Evolutionary conservation across 64 coral and sea anemone species (phyloP), one percentile per base, ranked within the genome.

Genomic region (Orbicella faveolata): DNA sequence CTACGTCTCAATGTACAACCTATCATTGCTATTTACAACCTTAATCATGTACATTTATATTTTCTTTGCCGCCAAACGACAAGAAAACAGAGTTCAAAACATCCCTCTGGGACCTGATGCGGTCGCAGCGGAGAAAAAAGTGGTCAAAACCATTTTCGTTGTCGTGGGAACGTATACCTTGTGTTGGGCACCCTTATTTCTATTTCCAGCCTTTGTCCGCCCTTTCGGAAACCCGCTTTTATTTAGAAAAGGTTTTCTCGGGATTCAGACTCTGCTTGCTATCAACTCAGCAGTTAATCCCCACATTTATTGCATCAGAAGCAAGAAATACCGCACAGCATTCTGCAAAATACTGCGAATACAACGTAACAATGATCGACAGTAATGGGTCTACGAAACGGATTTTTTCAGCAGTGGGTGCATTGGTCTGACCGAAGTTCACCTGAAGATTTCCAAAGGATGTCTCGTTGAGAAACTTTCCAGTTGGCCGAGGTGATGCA

Each of bases 41-140:
- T 72, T 52, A 52, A 41, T 41, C 20, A 52, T 85, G 64, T 72
- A 85, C n/a, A 72, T 85, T 0, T 85, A 72, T 44, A 54, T 85
- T 20, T 85, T 85, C 68, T n/a, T 73, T 16, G 19, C 11, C 4
- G 82, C 82, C 36, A 85, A 85, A 73, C 82, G 82, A 6, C 82
- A 85, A 72, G 82, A 85, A 66, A 85, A 52, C 82, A 70, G 65
- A 73, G 72, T 85, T 53, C 82, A 73, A 20, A n/a, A 85, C 36
- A 70, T 73, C 1, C 64, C 16, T 26, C 25, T 13, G 54, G 13
- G 64, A 15, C 44, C 64, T 17, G 8, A 30, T 12, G n/a, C 21
- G 8, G 9, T 37, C 14, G 21, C n/a, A 17, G n/a, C 14, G 37
- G 82, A 85, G 23, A 73, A 70, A 73, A 85, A 84, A 30, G 82